Base-by-base conservation (phyloP, 1,140 invertebrate species). In the Bombus waltoni region DNA sequence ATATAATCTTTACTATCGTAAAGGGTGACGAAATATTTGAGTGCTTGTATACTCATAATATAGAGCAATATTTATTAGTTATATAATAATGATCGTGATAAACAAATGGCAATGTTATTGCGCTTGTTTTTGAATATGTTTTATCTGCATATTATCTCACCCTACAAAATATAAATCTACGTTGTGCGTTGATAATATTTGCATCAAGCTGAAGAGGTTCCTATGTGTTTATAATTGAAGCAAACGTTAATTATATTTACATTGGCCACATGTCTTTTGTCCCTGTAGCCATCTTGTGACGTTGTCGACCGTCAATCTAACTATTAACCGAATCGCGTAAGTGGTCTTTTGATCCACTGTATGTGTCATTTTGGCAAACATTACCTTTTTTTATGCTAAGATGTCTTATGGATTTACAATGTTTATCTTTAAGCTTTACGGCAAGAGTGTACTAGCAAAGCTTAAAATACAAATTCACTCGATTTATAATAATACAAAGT, bases 241-340 rank as follows among this genome's bases (percentile, higher is more conserved):
- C 76, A 42, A 82, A 89, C 76, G 82, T 87, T 84, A 78, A 90
- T 92, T 92, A 88, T 90, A 92, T 92, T 94, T 93, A 93, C 86
- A 94, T 92, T 92, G 91, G 93, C 91, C 91, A 93, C 93, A 91
- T 95, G 90, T 95, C 92, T 95, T 96, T 95, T 95, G 92, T 96
- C 95, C 95, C 94, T 96, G 94, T 97, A 98, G 97, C 97, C 97
- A 98, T 97, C 97, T 98, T 96, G 97, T 97, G 96, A 98, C 97
- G 96, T 97, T 98, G 96, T 98, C 97, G 94, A 97, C 97, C 95
- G 97, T 98, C 96, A 98, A 98, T 97, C 97, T 98, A 95, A 97
- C 97, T 96, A 97, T 98, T 96, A 98, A 98, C 96, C 96, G 97
- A 96, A 98, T 98, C 96, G 97, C 97, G 97, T 98, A 98, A 98